Evolutionary conservation across 1,140 invertebrate species (phyloP).

Genomic region (Wasmannia auropunctata): DNA sequence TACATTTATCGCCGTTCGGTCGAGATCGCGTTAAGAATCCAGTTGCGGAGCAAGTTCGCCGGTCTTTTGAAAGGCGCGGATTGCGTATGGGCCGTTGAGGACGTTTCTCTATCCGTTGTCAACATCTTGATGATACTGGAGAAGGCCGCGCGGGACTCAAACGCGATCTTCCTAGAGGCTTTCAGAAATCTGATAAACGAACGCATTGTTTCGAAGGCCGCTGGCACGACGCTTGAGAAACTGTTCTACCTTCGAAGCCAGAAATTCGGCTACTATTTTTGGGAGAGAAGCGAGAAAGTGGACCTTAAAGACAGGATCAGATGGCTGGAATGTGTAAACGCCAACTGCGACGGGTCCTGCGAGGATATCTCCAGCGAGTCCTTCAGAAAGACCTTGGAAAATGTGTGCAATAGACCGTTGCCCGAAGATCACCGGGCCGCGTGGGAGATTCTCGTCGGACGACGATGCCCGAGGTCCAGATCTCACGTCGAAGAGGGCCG

Average conservation of each 20-base stretch:
- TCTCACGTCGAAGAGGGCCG: constrained; percentile 20
- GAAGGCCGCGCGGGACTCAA: constrained; percentile 66
- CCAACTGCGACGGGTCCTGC: constrained; percentile 70
- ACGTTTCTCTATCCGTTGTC: constrained; percentile 81
- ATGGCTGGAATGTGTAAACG: constrained; percentile 77
- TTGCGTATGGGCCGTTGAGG: constrained; percentile 85
- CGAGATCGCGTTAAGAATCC: constrained; percentile 52
- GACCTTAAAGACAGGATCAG: constrained; percentile 80
- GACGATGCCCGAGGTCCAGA: constrained; percentile 66
- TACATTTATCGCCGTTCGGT: constrained; percentile 57
- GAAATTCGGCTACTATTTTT: constrained; percentile 85
- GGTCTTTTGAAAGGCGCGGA: constrained; percentile 85
- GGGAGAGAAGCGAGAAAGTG: constrained; percentile 80
- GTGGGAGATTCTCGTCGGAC: constrained; percentile 85
- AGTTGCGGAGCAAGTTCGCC: constrained; percentile 77
- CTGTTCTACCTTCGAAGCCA: constrained; percentile 82
- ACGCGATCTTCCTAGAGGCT: constrained; percentile 66
- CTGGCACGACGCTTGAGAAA: constrained; percentile 74
- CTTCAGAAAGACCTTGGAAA: constrained; percentile 80
- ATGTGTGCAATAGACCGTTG: constrained; percentile 80
- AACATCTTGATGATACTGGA: constrained; percentile 84
- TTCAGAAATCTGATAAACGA: constrained; percentile 68
- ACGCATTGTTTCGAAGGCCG: constrained; percentile 56
- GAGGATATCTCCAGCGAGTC: constrained; percentile 67
- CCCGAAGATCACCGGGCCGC: constrained; percentile 82